Evolutionary conservation across 2,113 vertebrate genomes (phyloP), one percentile per base, ranked within the genome.

Genomic region (Vicugna pacos): DNA sequence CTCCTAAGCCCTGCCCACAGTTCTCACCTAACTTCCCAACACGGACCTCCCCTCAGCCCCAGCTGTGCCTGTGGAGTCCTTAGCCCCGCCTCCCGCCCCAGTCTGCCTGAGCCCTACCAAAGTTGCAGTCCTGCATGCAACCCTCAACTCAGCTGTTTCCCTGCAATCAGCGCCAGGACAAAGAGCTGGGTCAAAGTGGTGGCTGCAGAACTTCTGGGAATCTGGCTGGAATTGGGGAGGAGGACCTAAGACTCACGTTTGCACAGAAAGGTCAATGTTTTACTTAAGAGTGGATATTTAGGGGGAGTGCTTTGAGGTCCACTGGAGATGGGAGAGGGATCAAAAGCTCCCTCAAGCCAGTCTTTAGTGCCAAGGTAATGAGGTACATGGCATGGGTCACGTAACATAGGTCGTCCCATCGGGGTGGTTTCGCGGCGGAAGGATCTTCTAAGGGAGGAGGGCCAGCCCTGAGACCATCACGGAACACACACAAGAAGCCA

Each of bases 401-500:
- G 5, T 42, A 42, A 42, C 38, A 42, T 42, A 42, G 38, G 28
- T 35, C 35, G 56, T 89, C 8, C 56, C 38, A 13, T 28, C 75
- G 22, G 58, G 75, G 26, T 6, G 22, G 60, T 35, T 26, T 4
- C 65, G 56, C 5, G 2, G 46, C 26, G 15, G 13, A 82, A 75
- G 26, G 16, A 38, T 65, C 14, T 10, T 9, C 30, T 56, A 79
- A 38, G 14, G 62, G 28, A 42, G 24, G 46, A 80, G 82, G 16
- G 58, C 48, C 92, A 48, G 67, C 62, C 76, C 28, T 48, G 20
- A 72, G 42, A 87, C 54, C 48, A 20, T 54, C 35, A 95, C 50
- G 70, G 77, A 93, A 60, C n/a, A 91, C 85, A 96, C 87, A 65
- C 73, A 13, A 48, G 70, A 62, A 54, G 93, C 97, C 93, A 75